phyloP scores from a whole-genome alignment of 2,888 invertebrate genomes.

The Rhagonycha lutea region DNA sequence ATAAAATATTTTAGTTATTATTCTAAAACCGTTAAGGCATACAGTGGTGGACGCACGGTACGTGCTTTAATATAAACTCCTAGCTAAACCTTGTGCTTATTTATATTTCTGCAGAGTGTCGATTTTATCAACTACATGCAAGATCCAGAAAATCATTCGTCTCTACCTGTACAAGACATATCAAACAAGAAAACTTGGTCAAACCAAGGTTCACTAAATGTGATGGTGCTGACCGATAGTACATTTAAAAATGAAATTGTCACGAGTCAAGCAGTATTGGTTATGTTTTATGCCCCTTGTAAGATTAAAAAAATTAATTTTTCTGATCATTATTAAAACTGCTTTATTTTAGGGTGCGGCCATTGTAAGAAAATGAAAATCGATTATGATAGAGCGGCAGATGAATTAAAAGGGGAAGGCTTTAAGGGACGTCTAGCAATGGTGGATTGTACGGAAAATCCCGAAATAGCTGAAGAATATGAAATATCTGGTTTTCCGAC shows the following conservation, averaged over 20 bases:
- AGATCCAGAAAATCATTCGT: conserved; percentile 54
- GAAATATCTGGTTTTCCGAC: conserved; percentile 70
- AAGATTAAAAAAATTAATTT: conserved; percentile 41
- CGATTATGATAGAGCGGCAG: conserved; percentile 64
- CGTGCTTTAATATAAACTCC: conserved; percentile 32
- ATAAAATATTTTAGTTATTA: conserved; percentile 85
- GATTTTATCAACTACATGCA: conserved; percentile 71
- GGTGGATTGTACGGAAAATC: conserved; percentile 69
- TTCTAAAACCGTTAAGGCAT: conserved; percentile 69
- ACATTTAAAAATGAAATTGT: conserved; percentile 66
- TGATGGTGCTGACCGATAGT: conserved; percentile 61
- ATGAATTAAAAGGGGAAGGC: conserved; percentile 54
- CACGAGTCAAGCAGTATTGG: conserved; percentile 64
- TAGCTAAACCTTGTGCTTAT: background rate
- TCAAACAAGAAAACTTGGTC: conserved; percentile 53
- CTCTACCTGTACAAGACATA: conserved; percentile 38
- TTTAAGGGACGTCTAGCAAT: conserved; percentile 57
- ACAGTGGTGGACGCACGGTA: conserved; percentile 77
- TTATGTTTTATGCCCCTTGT: conserved; percentile 83
- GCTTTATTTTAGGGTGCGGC: conserved; percentile 65
- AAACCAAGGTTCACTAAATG: conserved; percentile 53
- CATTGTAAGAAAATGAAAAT: conserved; percentile 74
- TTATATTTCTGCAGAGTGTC: conserved; percentile 57
- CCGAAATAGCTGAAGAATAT: conserved; percentile 62
- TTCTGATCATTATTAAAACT: background rate